A percentile compares a stretch with the other conserved stretches of the same genome.
Evolutionary conservation across 2,888 invertebrate genomes (phyloP).

Genomic region (Eupsilia transversa): DNA sequence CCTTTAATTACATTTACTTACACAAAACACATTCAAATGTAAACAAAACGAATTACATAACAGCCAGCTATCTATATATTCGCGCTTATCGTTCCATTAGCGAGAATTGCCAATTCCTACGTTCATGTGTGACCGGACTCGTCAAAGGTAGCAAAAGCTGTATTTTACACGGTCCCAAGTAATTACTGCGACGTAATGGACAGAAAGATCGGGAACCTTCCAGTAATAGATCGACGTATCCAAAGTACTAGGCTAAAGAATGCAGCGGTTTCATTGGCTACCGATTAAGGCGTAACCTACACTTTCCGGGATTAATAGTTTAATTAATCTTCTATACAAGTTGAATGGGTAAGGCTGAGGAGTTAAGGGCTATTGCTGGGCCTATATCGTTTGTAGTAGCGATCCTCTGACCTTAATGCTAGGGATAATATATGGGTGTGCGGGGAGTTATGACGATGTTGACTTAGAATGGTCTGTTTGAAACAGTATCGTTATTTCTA

Average conservation of each 20-base stretch:
- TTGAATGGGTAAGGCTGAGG: conserved; percentile 44
- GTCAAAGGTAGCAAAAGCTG: conserved; percentile 61
- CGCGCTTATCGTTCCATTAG: conserved; percentile 76
- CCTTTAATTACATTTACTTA: background rate
- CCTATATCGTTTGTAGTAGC: conserved; percentile 47
- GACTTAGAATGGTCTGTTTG: background rate
- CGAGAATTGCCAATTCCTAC: conserved; percentile 78
- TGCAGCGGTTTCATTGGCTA: conserved; percentile 65
- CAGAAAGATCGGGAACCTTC: conserved; percentile 70
- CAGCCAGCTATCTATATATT: conserved; percentile 44
- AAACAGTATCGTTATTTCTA: conserved; percentile 1
- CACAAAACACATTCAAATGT: conserved; percentile 19
- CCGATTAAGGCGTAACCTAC: conserved; percentile 61
- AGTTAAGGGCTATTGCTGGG: conserved; percentile 41
- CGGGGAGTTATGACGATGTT: conserved; percentile 24
- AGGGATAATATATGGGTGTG: conserved; percentile 24
- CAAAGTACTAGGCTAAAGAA: conserved; percentile 65
- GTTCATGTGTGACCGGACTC: conserved; percentile 61
- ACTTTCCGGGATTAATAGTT: conserved; percentile 63
- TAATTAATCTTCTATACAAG: conserved; percentile 63
- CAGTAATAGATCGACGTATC: conserved; percentile 71
- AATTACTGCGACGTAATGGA: conserved; percentile 75
- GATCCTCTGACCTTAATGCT: conserved; percentile 40
- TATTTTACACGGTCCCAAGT: conserved; percentile 73
- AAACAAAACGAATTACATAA: conserved; percentile 45